A percentile compares a stretch with the other conserved stretches of the same genome.
phyloP scores from a whole-genome alignment of 23 tunicate genomes.

The Ascidia mentula region DNA sequence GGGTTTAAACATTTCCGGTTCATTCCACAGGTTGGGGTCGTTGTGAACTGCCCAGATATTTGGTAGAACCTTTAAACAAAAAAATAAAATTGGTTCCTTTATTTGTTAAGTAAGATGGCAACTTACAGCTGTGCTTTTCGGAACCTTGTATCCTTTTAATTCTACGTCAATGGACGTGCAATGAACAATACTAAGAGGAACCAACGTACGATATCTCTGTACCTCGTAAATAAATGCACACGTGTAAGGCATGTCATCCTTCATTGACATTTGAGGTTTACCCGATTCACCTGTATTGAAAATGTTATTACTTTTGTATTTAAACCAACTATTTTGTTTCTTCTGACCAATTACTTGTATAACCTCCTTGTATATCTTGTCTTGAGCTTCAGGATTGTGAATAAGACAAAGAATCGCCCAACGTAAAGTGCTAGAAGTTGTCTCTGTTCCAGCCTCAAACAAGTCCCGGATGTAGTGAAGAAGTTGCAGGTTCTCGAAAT shows the following conservation, averaged over 20 bases:
- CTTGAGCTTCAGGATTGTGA: constrained; percentile 42
- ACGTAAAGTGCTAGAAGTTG: constrained; percentile 53
- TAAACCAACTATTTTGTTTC: not conserved
- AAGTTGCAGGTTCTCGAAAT: not conserved
- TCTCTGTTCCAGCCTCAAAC: constrained; percentile 52
- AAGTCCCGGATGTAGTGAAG: constrained; percentile 28
- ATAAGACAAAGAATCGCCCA: constrained; percentile 49
- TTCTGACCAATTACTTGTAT: constrained; percentile 42
- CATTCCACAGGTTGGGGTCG: no score
- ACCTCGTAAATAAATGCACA: constrained; percentile 24
- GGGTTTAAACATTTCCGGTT: not conserved
- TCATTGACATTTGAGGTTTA: constrained; percentile 22
- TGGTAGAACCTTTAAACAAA: no score
- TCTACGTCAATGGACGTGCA: not conserved
- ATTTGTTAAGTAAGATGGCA: no score
- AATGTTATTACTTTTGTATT: constrained; percentile 5
- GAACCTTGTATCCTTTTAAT: constrained; percentile 8
- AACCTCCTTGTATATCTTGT: constrained; percentile 54
- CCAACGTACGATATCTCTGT: constrained; percentile 20
- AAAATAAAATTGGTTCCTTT: no score
- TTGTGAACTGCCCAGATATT: no score
- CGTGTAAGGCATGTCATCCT: constrained; percentile 30
- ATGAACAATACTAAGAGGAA: constrained; percentile 5
- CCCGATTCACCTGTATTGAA: not conserved
- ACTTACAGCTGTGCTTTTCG: constrained; percentile 4